Base-by-base conservation (phyloP, 1,140 invertebrate species). In the Drosophila littoralis region DNA sequence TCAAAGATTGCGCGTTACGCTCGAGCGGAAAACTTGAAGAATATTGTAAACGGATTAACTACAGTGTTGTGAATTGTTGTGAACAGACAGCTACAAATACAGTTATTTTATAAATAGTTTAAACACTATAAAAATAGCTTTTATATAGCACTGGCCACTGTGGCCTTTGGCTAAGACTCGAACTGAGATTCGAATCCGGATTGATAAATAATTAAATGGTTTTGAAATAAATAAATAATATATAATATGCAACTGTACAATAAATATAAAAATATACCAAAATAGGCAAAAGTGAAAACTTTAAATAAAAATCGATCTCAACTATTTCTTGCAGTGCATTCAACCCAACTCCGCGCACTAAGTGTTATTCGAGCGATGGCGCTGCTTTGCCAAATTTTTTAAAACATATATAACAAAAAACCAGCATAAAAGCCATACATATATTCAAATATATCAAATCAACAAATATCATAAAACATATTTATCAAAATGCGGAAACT, bases 401-500 rank as follows among this genome's bases (percentile, higher is more conserved):
- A 35, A 60, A 28, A 43, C 15, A 33, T 9, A 48, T 48, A 48
- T 13, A 43, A 43, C n/a, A 15, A 15, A 15, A 45, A 45, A 68
- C 13, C 4, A 15, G 7, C 15, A 52, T 10, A 36, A 28, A 42
- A 58, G 33, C 32, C 36, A 36, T 69, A 57, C 12, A 52, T 10
- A 13, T 6, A 40, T 28, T 40, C 5, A 59, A 17, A 46, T 45
- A 12, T 7, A 17, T 6, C 22, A 36, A 12, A 6, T 12, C 32
- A 46, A 54, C 12, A 38, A 43, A 54, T 38, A 36, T 51, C 17
- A 33, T 46, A 7, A 6, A 65, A 6, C 1, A 63, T 46, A 46
- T 12, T 60, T 33, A 55, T 43, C 48, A 69, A 61, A 63, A 74
- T 74, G 71, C 13, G 43, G 10, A 74, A 74, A 48, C 33, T 63